Conservation (phyloP, 1,140 invertebrate genomes). For the Coenobita brevimanus region DNA sequence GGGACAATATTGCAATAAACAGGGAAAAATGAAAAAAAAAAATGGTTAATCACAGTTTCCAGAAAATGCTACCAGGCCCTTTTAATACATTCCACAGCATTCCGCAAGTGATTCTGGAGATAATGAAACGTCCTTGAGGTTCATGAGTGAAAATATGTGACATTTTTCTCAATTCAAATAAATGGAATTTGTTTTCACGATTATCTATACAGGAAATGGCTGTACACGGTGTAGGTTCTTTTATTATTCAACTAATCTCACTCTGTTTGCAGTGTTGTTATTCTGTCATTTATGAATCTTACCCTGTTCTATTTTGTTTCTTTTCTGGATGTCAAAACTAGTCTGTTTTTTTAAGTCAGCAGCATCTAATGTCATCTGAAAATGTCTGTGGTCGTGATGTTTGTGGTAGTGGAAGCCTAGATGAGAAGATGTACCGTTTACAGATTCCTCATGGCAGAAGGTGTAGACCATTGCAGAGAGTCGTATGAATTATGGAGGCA, state of each 20-base stretch:
- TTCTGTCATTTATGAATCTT: no score
- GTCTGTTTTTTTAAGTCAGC: background rate
- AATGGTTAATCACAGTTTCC: background rate
- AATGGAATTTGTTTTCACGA: no score
- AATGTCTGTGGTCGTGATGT: no score
- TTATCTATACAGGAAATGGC: no score
- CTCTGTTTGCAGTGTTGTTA: no score
- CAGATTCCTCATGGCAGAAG: background rate
- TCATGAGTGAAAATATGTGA: background rate
- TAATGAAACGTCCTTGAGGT: background rate
- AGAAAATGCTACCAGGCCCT: background rate
- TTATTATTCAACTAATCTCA: no score
- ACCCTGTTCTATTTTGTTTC: no score
- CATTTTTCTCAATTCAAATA: background rate
- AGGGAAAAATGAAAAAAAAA: background rate
- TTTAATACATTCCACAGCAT: background rate
- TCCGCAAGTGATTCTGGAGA: background rate
- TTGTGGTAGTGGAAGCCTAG: no score
- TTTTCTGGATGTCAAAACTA: background rate
- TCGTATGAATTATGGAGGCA: no score
- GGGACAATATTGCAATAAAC: background rate
- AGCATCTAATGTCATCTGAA: background rate
- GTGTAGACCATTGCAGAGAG: no score
- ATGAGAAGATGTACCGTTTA: no score
- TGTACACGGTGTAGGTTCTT: no score